Evolutionary conservation across 2,113 vertebrate genomes (phyloP), one percentile per base, ranked within the genome.

Genomic region (Colossoma macropomum): DNA sequence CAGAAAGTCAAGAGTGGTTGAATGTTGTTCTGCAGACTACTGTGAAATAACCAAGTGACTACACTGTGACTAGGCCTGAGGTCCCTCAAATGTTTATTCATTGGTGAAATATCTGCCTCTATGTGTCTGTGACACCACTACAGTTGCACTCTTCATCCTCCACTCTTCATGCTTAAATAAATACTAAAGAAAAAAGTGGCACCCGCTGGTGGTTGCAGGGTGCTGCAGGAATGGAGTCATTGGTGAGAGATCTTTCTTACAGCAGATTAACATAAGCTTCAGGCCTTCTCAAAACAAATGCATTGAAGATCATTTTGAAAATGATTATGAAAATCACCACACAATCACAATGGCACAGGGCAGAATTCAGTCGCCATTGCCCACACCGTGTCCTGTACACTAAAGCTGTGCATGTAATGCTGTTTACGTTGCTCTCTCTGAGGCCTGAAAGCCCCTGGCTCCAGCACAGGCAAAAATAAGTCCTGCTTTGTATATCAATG

Each of bases 401-500:
- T 48, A 77, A 41, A 63, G 27, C 17, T 25, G 63, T 77, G 75
- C n/a, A 77, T 45, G 60, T 17, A 65, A 48, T 23, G 56, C 56
- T n/a, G 56, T n/a, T 25, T 62, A 62, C n/a, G 12, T 62, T 62
- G 59, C 59, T 27, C 4, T 62, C 19, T 62, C 54, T 60, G 56
- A 60, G 23, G 56, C 56, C 25, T 62, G 59, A 62, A 66, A 66
- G 45, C 45, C 84, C 76, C 63, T 81, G 86, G 83, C 82, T 90
- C n/a, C 10, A 71, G 17, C 76, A 87, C 84, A 77, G 90, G 91
- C 90, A 75, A 91, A 91, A 90, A 92, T 93, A 93, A 88, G 87
- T 89, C 91, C 84, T 88, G 88, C 91, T 93, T 93, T 91, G 92
- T 90, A 86, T 92, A 92, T 88, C 91, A 91, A 90, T 89, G 86